Percentiles rank a stretch among this genome's conserved stretches.
These are phyloP conservation scores for Epistrophe grossulariae DNA, from an alignment of 2,888 invertebrate species.

Conservation along the genomic window DNA sequence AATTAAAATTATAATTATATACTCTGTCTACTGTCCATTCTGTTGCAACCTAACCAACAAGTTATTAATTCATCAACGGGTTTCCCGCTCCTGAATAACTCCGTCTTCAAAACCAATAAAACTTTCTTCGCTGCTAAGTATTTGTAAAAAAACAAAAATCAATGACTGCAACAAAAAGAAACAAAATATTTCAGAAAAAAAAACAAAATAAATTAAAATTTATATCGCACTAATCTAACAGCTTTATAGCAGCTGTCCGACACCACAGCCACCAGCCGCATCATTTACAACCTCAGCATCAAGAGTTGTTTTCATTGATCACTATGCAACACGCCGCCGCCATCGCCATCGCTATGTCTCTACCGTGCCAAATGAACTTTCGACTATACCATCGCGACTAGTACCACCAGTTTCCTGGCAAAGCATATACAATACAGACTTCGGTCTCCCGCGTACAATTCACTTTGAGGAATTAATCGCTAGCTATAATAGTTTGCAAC, in stretches of 20 bases:
- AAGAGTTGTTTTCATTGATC: constrained; percentile 60
- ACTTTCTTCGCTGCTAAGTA: constrained; percentile 40
- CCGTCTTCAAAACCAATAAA: constrained; percentile 11
- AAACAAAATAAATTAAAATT: constrained; percentile 25
- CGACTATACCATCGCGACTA: constrained; percentile 10
- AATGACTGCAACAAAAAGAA: constrained; percentile 14
- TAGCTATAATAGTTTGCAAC: constrained; percentile 41
- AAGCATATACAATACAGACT: neutral
- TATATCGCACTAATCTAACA: constrained; percentile 22
- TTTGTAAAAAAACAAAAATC: constrained; percentile 10
- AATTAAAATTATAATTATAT: constrained; percentile 10
- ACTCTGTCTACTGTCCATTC: neutral
- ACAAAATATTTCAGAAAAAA: constrained; percentile 1
- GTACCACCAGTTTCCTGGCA: constrained; percentile 34
- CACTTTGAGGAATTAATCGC: constrained; percentile 65
- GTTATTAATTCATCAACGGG: neutral
- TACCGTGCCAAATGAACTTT: constrained; percentile 27
- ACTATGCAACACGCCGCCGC: constrained; percentile 16
- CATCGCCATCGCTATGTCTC: neutral
- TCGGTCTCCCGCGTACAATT: constrained; percentile 57
- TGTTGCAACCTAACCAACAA: neutral
- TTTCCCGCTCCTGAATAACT: neutral
- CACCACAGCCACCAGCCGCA: neutral
- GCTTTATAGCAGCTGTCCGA: neutral
- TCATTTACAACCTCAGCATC: constrained; percentile 23